phyloP scores from a whole-genome alignment of 2,113 vertebrate genomes.

The Macquaria australasica region DNA sequence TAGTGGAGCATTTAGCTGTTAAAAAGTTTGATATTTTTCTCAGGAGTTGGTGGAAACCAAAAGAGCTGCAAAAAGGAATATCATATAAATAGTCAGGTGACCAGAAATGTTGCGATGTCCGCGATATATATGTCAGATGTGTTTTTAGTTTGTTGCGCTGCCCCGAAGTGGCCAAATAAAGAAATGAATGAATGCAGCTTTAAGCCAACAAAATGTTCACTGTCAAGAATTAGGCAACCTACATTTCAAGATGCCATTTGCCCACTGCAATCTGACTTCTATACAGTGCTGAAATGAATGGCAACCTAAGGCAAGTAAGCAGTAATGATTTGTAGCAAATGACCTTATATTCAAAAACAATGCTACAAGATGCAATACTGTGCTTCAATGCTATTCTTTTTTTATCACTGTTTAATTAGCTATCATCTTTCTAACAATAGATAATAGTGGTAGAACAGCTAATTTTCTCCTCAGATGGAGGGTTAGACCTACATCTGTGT shows the following conservation, averaged over 20 bases:
- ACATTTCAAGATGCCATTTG: not conserved
- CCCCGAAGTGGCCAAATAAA: not conserved
- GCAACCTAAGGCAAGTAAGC: not conserved
- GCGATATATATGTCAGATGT: not conserved
- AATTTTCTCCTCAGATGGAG: not conserved
- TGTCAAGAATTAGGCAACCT: not conserved
- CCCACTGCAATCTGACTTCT: not conserved
- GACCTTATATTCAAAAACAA: not conserved
- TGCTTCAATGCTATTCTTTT: not conserved
- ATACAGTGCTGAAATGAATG: not conserved
- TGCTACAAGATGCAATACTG: not conserved
- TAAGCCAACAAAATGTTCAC: not conserved
- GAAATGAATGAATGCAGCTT: conserved; percentile 1
- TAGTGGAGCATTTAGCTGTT: not conserved
- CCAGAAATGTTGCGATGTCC: not conserved
- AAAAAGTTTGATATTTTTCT: not conserved
- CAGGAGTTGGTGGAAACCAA: not conserved
- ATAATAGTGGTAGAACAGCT: no score
- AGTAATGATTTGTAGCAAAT: not conserved
- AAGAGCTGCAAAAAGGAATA: not conserved
- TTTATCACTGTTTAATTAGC: not conserved
- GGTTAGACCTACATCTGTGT: not conserved
- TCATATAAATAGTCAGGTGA: not conserved
- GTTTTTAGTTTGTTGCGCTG: not conserved
- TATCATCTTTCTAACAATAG: not conserved